Evolutionary conservation across 2,888 invertebrate genomes (phyloP), one percentile per base, ranked within the genome.

Genomic region (Mystacides longicornis): DNA sequence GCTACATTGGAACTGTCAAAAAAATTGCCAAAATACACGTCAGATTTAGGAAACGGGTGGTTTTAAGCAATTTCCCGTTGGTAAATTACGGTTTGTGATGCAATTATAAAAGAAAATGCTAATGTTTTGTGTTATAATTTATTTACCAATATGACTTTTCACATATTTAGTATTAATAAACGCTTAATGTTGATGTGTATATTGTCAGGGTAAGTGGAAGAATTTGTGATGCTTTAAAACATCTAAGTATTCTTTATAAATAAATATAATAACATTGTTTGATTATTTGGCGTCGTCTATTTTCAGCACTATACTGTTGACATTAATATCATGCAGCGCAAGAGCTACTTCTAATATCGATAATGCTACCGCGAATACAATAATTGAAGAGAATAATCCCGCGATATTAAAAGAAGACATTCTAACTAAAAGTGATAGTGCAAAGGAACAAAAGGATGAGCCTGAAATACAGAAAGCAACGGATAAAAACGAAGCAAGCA

Each of bases 141-240:
- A 21, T 45, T 48, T 56, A 47, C 51, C 75, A 80, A 73, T 74
- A 82, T 82, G 82, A 82, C 64, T 23, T 48, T 11, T 23, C 18
- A 45, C 48, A 23, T 37, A 23, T 23, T 9, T 45, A 45, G 20
- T 23, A 74, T 81, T 67, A 80, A 80, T 70, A 81, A 80, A 75
- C 79, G 77, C 67, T 71, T 82, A 67, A 74, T 81, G 72, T 76
- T 81, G 61, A 77, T 80, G 67, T 81, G 78, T 66, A 72, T 81
- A 65, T 67, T 79, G 55, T 81, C 81, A 62, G 82, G 81, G 82
- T 81, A 69, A 37, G 37, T 37, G n/a, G 3, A 14, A n/a, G 16
- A 4, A 37, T 7, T 37, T 37, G 14, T n/a, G 14, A n/a, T 37
- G 37, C 16, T 37, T 37, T 7, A n/a, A n/a, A n/a, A 37, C 7